Evolutionary conservation across 2,113 vertebrate genomes (phyloP).

Genomic region (Chiloscyllium plagiosum): DNA sequence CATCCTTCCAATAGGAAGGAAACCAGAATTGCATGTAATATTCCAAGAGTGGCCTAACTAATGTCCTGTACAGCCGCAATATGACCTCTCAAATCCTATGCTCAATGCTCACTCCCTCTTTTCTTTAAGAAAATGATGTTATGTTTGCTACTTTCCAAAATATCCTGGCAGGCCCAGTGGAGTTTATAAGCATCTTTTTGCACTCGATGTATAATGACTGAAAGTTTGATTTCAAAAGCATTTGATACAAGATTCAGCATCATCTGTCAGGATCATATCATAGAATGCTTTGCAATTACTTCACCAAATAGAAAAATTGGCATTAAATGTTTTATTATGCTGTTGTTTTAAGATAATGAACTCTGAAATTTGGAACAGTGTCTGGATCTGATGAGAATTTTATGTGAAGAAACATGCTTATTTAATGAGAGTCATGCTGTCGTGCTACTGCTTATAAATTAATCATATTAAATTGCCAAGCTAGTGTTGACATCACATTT

Average conservation of each 20-base stretch:
- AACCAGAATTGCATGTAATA: too few species aligned
- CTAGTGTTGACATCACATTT: constrained; percentile 23
- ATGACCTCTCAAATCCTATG: too few species aligned
- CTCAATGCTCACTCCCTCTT: too few species aligned
- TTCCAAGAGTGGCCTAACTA: too few species aligned
- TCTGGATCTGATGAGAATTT: constrained; percentile 9
- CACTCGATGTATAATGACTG: neutral
- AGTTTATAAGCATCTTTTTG: too few species aligned
- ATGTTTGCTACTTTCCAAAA: too few species aligned
- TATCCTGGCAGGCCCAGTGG: too few species aligned
- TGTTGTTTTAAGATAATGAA: neutral
- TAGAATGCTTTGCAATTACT: neutral
- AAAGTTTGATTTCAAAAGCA: constrained; percentile 16
- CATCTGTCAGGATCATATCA: neutral
- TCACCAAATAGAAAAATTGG: neutral
- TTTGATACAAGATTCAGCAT: neutral
- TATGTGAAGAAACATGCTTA: neutral
- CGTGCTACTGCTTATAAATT: neutral
- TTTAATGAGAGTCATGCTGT: neutral
- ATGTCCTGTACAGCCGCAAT: too few species aligned
- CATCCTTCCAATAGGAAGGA: too few species aligned
- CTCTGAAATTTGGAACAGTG: neutral
- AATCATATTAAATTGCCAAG: constrained; percentile 20
- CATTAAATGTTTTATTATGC: neutral
- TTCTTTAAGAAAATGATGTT: too few species aligned